phyloP scores from a whole-genome alignment of 2,888 invertebrate genomes.

The Serrognathus titanus region DNA sequence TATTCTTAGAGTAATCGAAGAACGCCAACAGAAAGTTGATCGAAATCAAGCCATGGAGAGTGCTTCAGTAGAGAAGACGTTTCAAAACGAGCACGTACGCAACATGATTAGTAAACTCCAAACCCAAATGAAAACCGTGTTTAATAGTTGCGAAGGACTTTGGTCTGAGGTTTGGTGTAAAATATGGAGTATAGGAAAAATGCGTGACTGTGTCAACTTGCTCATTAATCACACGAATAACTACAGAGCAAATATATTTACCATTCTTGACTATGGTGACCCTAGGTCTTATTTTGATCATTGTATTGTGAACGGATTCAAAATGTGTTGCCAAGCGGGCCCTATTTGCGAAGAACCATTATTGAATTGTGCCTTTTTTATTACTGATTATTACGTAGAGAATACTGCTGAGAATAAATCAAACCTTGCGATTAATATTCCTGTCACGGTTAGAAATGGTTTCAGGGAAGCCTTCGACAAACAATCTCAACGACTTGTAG shows the following conservation, averaged over 20 bases:
- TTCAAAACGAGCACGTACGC: slow-evolving; percentile 37
- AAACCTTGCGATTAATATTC: slow-evolving; percentile 29
- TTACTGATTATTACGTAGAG: slow-evolving; percentile 77
- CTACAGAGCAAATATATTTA: slow-evolving; percentile 56
- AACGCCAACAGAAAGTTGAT: slow-evolving; percentile 31
- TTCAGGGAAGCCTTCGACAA: slow-evolving; percentile 85
- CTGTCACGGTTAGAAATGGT: slow-evolving; percentile 51
- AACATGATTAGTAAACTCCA: slow-evolving; percentile 22
- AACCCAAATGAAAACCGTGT: slow-evolving; percentile 5
- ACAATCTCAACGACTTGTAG: slow-evolving; percentile 87
- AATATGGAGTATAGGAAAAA: slow-evolving; percentile 92
- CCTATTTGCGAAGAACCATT: slow-evolving; percentile 97
- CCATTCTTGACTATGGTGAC: slow-evolving; percentile 48
- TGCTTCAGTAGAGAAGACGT: slow-evolving; percentile 36
- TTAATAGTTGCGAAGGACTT: slow-evolving; percentile 31
- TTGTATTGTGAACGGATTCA: slow-evolving; percentile 82
- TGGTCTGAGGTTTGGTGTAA: slow-evolving; percentile 51
- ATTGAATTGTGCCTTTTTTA: slow-evolving; percentile 88
- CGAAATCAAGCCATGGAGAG: slow-evolving; percentile 18
- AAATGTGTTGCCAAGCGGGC: slow-evolving; percentile 78
- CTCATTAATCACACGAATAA: slow-evolving; percentile 81
- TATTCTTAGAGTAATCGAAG: slow-evolving; percentile 63
- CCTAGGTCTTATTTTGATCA: slow-evolving; percentile 65
- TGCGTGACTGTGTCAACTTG: slow-evolving; percentile 84
- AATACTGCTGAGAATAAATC: slow-evolving; percentile 12